Evolutionary conservation across 2,797 vertebrate genomes (phyloP), one percentile per base, ranked within the genome.

Genomic region (Rhyacichthys aspro): DNA sequence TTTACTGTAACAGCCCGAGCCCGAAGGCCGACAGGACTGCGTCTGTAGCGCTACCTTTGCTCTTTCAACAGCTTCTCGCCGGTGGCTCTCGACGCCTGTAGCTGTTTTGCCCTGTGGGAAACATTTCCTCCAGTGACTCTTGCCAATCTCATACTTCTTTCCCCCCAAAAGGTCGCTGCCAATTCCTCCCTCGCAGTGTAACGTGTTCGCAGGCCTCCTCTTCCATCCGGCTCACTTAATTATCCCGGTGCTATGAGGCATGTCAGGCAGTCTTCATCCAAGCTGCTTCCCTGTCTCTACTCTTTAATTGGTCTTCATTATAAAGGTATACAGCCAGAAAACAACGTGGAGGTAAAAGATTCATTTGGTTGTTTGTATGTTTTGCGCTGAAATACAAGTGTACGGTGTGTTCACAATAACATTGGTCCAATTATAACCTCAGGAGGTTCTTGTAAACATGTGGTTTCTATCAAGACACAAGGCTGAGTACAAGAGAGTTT

Each of bases 281-380:
- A 76, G 74, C 80, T 53, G 58, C 55, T 79, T 82, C 73, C 66
- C 76, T 79, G 74, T 53, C 67, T 64, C 76, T 79, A 62, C 76
- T 65, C 79, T 87, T 87, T 90, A 92, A 92, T 92, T 92, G 89
- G 85, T 84, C 82, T 88, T 90, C 85, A 90, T 92, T 90, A 89
- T 83, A 74, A 75, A 78, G 53, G 67, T 83, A 83, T 74, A 62
- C 67, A 64, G 55, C 67, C 34, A 55, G 64, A 70, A 76, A 85
- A 73, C 65, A 81, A 74, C 38, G 9, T 6, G 3, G 54, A 76
- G 74, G 70, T 73, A 74, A 66, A 72, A 43, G 46, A 66, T 73
- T 59, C 44, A 69, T 62, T 73, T 56, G 47, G n/a, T 50, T 62
- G 45, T 65, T 67, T 79, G 62, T 55, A 46, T 62, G 49, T 64